phyloP scores from a whole-genome alignment of 1,140 invertebrate species.

The Bombus picipes region DNA sequence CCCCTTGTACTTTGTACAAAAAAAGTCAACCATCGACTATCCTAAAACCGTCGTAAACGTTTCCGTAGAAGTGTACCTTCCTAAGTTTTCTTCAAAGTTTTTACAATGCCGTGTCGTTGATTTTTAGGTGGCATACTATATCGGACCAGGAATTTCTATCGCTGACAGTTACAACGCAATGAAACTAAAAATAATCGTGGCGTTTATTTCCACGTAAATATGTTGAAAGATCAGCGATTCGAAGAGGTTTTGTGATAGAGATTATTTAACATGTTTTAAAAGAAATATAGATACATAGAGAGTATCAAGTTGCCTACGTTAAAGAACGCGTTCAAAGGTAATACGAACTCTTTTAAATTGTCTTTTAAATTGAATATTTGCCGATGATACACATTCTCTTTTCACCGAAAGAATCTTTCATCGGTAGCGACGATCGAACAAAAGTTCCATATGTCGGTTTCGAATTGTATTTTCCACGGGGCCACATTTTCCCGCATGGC shows the following conservation, averaged over 20 bases:
- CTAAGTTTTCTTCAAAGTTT: not conserved
- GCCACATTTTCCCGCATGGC: slow-evolving; percentile 40
- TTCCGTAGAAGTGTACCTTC: not conserved
- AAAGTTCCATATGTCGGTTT: slow-evolving; percentile 75
- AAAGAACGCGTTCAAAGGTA: not conserved
- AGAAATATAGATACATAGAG: no score
- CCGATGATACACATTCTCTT: not conserved
- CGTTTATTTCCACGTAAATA: no score
- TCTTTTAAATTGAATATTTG: not conserved
- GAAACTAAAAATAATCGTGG: not conserved
- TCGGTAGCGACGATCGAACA: slow-evolving; percentile 12
- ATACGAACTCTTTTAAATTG: not conserved
- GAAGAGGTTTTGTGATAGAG: no score
- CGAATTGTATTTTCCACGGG: slow-evolving; percentile 75
- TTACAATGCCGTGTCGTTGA: not conserved
- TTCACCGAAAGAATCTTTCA: not conserved
- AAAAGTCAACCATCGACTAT: slow-evolving; percentile 8
- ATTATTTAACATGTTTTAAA: no score
- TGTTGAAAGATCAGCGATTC: no score
- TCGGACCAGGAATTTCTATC: not conserved
- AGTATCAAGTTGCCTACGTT: no score
- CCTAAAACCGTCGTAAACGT: not conserved
- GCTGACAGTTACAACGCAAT: not conserved
- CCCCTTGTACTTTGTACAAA: slow-evolving; percentile 25
- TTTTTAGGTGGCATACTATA: not conserved